Evolutionary conservation across 2,797 vertebrate genomes (phyloP), one percentile per base, ranked within the genome.

Genomic region (Scarus forsteni): DNA sequence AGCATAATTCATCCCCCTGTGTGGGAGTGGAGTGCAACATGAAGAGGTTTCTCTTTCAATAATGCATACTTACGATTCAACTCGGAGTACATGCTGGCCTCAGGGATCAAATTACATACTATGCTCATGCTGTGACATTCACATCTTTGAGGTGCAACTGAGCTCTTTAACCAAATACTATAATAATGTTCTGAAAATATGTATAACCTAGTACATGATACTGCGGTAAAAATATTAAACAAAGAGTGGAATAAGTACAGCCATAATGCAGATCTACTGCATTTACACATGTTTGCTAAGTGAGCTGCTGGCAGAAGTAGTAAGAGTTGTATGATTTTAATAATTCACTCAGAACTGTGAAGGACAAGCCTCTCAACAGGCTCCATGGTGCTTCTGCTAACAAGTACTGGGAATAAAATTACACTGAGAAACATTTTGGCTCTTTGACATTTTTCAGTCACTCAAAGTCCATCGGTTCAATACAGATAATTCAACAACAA

Each of bases 51-150:
- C 8, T 42, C 3, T 55, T 36, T 81, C 48, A 84, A 61, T 74
- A 81, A 80, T 79, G 52, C 40, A 61, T 60, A 49, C 50, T 53
- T 73, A 36, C 18, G 55, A 14, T 77, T 27, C 72, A 60, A 58
- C 15, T 1, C 54, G 8, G 16, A 19, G 48, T 10, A n/a, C 50
- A 62, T 66, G n/a, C 39, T 56, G 18, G 43, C 76, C 44, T 39
- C 8, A 36, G 49, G 62, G 70, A 73, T 48, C 49, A 85, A 80
- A 84, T 75, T 53, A 72, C 48, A 49, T 36, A 46, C 58, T 43
- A 9, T n/a, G 49, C 34, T 59, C 36, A 44, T 38, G 60, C 13
- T 59, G 38, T 65, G 66, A 76, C n/a, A 3, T 50, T 51, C 42
- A 68, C 64, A 44, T 53, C 11, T 56, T 8, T 58, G 51, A 67